phyloP scores from a whole-genome alignment of 2,797 vertebrate genomes.

The Emys orbicularis region DNA sequence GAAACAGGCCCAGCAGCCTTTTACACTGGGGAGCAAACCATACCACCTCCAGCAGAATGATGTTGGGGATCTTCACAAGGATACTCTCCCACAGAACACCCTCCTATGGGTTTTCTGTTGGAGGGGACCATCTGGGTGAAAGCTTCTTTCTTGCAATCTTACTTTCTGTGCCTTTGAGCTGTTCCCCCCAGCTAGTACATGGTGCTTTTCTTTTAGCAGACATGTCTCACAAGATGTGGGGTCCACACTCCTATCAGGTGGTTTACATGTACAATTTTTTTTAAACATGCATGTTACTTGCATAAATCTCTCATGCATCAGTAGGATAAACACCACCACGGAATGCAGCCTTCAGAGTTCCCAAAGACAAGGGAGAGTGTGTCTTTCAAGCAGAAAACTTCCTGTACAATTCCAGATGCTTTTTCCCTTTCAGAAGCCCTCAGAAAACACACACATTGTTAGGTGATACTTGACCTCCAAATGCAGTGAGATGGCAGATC shows the following conservation, averaged over 20 bases:
- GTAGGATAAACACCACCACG: background rate
- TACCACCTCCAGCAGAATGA: background rate
- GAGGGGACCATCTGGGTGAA: background rate
- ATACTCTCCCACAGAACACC: background rate
- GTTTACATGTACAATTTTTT: background rate
- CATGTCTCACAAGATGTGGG: background rate
- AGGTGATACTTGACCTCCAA: background rate
- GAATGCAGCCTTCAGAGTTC: background rate
- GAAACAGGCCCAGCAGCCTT: background rate
- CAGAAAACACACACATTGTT: background rate
- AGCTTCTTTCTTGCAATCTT: background rate
- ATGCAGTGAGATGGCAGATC: background rate
- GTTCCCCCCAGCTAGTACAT: background rate
- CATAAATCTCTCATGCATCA: background rate
- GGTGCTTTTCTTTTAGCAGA: background rate
- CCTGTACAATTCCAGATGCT: background rate
- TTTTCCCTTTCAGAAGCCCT: background rate
- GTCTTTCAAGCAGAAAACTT: background rate
- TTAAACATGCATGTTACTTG: background rate
- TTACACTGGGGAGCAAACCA: background rate
- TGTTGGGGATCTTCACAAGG: accelerated
- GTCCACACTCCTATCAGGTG: background rate
- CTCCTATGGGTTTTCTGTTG: no score
- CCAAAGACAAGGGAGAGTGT: background rate
- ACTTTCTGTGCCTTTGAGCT: background rate